A percentile compares a stretch with the other conserved stretches of the same genome.
Evolutionary conservation across 1,140 invertebrate species (phyloP).

Genomic region (Dendroctonus valens): DNA sequence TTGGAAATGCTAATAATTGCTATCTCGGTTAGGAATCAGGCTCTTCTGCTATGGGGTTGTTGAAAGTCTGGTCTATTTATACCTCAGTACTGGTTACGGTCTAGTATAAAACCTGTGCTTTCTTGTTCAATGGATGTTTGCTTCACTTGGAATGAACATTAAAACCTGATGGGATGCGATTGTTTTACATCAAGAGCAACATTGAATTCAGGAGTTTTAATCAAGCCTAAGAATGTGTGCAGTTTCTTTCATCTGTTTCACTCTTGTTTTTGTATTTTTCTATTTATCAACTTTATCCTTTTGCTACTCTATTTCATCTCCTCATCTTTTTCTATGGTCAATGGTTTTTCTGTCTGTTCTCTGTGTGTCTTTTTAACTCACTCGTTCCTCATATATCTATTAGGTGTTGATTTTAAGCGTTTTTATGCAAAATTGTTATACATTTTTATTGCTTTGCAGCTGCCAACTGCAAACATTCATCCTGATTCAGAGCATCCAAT

Average conservation of each 20-base stretch:
- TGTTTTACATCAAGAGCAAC: not conserved
- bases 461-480: not conserved
- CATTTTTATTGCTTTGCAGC: not conserved
- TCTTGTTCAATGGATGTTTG: not conserved
- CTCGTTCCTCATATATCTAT: too few species aligned
- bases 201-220: too few species aligned
- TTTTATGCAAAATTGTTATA: not conserved
- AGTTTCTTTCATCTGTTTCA: too few species aligned
- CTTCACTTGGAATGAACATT: not conserved
- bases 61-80: constrained; percentile 6
- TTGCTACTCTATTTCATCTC: too few species aligned
- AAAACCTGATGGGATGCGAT: not conserved
- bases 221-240: too few species aligned
- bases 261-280: too few species aligned
- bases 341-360: too few species aligned
- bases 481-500: constrained; percentile 12
- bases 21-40: constrained; percentile 4
- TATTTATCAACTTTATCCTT: too few species aligned
- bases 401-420: too few species aligned
- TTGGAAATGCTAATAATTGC: constrained; percentile 22
- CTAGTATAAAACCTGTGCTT: not conserved
- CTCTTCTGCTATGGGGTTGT: constrained; percentile 5
- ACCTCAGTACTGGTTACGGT: not conserved
- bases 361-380: too few species aligned
- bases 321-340: too few species aligned